Percentiles rank a stretch among this genome's conserved stretches.
Evolutionary conservation across 2,797 vertebrate species (phyloP).

Genomic region (Sebastes kiyomatsui): DNA sequence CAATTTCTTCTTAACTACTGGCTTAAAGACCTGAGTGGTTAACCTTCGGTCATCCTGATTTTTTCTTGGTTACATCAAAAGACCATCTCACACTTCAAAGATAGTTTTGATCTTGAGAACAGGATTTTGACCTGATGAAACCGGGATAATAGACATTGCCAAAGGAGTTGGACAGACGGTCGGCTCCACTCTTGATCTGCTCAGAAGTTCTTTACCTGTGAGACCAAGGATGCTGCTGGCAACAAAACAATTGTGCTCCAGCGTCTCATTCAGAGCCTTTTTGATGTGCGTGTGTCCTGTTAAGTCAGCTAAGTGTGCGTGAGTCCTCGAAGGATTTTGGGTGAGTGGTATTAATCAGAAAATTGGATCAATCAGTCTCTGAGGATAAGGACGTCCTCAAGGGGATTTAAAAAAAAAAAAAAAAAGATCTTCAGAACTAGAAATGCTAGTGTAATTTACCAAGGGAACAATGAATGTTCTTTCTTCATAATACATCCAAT

Average conservation of each 20-base stretch:
- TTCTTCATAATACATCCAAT: background rate
- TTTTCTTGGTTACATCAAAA: conserved; percentile 43
- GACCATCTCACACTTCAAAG: conserved; percentile 55
- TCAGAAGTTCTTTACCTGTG: conserved; percentile 15
- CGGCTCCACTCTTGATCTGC: conserved; percentile 1
- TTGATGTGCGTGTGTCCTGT: background rate
- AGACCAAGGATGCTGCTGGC: background rate
- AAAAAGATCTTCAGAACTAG: background rate
- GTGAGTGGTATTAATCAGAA: conserved; percentile 25
- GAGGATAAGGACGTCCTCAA: conserved; percentile 9
- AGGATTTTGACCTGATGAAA: conserved; percentile 58
- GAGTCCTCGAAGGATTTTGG: conserved; percentile 5
- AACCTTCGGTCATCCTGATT: conserved; percentile 37
- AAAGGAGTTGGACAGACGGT: conserved; percentile 22
- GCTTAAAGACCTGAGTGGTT: conserved; percentile 43
- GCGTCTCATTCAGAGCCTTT: conserved; percentile 4
- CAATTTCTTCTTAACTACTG: conserved; percentile 6
- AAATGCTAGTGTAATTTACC: background rate
- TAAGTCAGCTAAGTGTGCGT: background rate
- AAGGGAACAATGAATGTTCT: background rate
- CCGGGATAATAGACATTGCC: conserved; percentile 36
- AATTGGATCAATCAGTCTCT: conserved; percentile 31
- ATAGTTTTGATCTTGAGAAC: conserved; percentile 53
- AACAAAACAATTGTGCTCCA: background rate
- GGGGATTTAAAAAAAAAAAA: background rate